These are phyloP conservation scores for Archips crataeganus DNA, from an alignment of 2,888 invertebrate genomes.

Conservation along the genomic window DNA sequence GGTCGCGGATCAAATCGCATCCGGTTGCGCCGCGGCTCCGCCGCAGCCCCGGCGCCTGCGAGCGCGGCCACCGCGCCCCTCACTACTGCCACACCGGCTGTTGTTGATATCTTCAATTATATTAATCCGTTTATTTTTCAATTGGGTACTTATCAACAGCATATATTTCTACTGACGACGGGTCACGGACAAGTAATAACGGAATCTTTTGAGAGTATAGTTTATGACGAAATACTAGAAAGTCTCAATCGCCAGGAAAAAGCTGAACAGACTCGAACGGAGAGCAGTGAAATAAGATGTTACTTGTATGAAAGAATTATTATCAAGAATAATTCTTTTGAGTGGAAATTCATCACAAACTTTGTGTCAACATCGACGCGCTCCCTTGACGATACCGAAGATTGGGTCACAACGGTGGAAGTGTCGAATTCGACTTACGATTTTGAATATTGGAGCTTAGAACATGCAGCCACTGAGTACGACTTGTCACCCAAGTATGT, in stretches of 20 bases:
- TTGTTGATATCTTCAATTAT: conserved; percentile 45
- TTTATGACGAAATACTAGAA: conserved; percentile 39
- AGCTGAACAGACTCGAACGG: conserved; percentile 33
- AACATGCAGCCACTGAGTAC: conserved; percentile 34
- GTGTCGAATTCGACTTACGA: conserved; percentile 49
- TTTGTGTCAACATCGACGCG: conserved; percentile 51
- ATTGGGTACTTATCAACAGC: conserved; percentile 46
- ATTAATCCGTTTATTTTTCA: conserved; percentile 40
- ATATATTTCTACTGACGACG: conserved; percentile 26
- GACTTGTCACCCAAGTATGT: conserved; percentile 43
- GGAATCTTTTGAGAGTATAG: conserved; percentile 22
- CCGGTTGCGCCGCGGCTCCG: conserved; percentile 38
- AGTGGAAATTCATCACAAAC: conserved; percentile 55
- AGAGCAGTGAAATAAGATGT: conserved; percentile 23
- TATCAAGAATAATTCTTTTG: conserved; percentile 19
- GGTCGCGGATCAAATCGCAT: conserved; percentile 31
- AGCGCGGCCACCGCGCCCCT: background rate
- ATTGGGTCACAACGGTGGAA: conserved; percentile 52
- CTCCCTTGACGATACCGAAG: conserved; percentile 49
- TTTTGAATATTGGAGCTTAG: conserved; percentile 45
- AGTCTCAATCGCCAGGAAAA: conserved; percentile 26
- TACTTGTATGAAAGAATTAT: conserved; percentile 30
- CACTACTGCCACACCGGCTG: conserved; percentile 46
- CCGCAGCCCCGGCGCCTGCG: conserved; percentile 3
- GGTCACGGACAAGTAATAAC: conserved; percentile 6